Evolutionary conservation across 1,140 invertebrate species (phyloP).

Genomic region (Drosophila parvula): DNA sequence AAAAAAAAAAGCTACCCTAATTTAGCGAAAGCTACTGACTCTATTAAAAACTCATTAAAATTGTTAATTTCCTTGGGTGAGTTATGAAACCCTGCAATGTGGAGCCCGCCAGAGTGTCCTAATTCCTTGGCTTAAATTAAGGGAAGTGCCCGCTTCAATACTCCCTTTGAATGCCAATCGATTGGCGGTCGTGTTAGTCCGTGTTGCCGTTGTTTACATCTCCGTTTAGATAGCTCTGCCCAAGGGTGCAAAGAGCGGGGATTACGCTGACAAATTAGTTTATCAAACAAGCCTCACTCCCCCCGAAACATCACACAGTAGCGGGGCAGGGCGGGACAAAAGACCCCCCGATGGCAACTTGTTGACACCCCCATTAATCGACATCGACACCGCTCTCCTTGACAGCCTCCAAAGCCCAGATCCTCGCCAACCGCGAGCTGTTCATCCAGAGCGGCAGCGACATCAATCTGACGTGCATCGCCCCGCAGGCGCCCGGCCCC

Average conservation of each 20-base stretch:
- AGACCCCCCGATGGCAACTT: constrained; percentile 6
- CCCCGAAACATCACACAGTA: neutral
- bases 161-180: constrained; percentile 32
- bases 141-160: constrained; percentile 2
- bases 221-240: constrained; percentile 24
- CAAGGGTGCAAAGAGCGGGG: constrained; percentile 33
- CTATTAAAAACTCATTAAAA: constrained; percentile 12
- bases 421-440: constrained; percentile 92
- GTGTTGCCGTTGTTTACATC: constrained; percentile 45
- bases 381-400: constrained; percentile 29
- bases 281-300: constrained; percentile 29
- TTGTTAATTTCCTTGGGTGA: constrained; percentile 7
- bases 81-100: neutral
- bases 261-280: constrained; percentile 51
- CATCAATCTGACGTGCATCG: constrained; percentile 95
- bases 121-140: constrained; percentile 7
- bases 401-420: constrained; percentile 94
- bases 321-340: too few species aligned
- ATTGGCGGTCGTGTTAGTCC: constrained; percentile 40
- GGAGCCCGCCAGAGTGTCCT: neutral
- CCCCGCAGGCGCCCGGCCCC: constrained; percentile 93
- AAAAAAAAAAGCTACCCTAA: neutral
- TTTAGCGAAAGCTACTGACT: neutral
- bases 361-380: constrained; percentile 45
- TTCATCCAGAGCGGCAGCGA: constrained; percentile 95